These are phyloP conservation scores for Vimba vimba DNA, from an alignment of 2,113 vertebrate genomes.

Conservation along the genomic window DNA sequence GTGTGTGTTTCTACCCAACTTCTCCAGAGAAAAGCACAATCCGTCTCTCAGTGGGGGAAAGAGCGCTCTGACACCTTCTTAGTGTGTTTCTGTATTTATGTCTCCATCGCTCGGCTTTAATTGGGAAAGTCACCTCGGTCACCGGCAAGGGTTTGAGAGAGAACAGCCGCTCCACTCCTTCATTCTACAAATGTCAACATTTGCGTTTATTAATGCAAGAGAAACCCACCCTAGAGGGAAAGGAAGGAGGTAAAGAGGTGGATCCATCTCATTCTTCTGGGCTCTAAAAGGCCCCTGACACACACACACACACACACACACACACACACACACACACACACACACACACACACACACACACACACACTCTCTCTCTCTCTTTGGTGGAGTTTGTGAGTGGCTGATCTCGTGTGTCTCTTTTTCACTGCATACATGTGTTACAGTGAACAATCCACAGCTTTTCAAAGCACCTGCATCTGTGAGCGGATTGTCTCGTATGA, in stretches of 20 bases:
- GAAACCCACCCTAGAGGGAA: neutral
- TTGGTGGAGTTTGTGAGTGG: neutral
- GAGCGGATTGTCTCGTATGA: too few relatives aligned
- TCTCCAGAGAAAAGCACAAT: neutral
- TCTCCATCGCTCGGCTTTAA: constrained; percentile 57
- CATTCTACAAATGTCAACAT: neutral
- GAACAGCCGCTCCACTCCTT: constrained; percentile 8
- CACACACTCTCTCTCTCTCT: too few relatives aligned
- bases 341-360: too few relatives aligned
- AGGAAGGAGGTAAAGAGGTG: neutral
- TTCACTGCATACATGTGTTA: neutral
- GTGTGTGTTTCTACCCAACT: neutral
- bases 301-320: too few relatives aligned
- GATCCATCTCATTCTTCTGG: neutral
- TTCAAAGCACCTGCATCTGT: neutral
- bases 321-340: too few relatives aligned
- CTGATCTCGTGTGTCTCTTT: too few relatives aligned
- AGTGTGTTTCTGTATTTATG: neutral
- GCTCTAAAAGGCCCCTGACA: neutral
- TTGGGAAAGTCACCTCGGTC: constrained; percentile 65
- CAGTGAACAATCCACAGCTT: neutral
- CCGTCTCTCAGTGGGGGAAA: neutral
- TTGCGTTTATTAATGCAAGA: neutral
- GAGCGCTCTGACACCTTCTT: neutral
- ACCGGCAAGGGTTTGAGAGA: neutral